Conservation (phyloP, 1,140 invertebrate species). For the Lepidostoma basale region DNA sequence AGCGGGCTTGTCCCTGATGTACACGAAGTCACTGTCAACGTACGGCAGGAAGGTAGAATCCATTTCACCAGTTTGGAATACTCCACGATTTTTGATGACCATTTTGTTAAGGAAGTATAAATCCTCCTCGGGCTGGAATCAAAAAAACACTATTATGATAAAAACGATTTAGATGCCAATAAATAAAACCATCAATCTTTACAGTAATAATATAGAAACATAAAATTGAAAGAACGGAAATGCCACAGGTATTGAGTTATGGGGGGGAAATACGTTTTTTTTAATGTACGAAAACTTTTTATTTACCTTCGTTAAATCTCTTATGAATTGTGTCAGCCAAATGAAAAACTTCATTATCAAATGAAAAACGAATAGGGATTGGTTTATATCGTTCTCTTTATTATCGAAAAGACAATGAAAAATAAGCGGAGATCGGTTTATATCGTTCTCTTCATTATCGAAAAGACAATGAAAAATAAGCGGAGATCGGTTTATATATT, state of each 20-base stretch:
- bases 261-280: too few species aligned
- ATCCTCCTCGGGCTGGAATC: constrained; percentile 52
- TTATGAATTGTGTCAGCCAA: neutral
- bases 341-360: neutral
- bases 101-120: constrained; percentile 53
- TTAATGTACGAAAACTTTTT: too few species aligned
- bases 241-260: too few species aligned
- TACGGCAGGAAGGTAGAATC: constrained; percentile 57
- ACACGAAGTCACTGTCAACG: constrained; percentile 63
- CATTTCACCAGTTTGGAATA: constrained; percentile 48
- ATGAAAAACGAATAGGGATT: too few species aligned
- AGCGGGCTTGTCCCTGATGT: constrained; percentile 69
- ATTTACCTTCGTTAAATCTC: too few species aligned
- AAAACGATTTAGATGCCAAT: neutral
- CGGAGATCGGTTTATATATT: too few species aligned
- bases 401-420: too few species aligned
- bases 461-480: too few species aligned
- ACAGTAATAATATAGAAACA: neutral
- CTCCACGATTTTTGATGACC: constrained; percentile 51
- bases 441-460: too few species aligned
- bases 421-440: too few species aligned
- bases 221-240: constrained; percentile 1
- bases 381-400: too few species aligned
- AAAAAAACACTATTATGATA: constrained; percentile 1
- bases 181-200: too few species aligned